A percentile compares a stretch with the other conserved stretches of the same genome.
Evolutionary conservation across 2,797 vertebrate genomes (phyloP).

Genomic region (Acrocephalus scirpaceus): DNA sequence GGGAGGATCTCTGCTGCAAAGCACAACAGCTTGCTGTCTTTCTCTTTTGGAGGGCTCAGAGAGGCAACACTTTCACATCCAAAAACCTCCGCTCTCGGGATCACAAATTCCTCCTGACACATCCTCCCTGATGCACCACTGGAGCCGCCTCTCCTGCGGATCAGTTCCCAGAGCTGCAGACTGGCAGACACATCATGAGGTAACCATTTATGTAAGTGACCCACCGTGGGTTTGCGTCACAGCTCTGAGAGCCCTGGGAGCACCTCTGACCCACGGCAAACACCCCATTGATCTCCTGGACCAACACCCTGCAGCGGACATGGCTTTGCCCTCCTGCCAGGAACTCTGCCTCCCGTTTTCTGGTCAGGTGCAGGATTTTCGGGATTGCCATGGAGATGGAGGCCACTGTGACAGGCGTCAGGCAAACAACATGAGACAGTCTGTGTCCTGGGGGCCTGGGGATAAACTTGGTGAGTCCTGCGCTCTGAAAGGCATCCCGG

Average conservation of each 20-base stretch:
- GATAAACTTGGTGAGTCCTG: fast-evolving
- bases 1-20: not conserved
- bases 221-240: fast-evolving
- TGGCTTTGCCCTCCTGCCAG: not conserved
- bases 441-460: not conserved
- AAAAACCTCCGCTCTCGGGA: not conserved
- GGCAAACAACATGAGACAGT: not conserved
- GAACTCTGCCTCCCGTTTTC: not conserved
- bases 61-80: not conserved
- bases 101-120: not conserved
- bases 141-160: fast-evolving
- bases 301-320: fast-evolving
- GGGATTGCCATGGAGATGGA: not conserved
- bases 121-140: fast-evolving
- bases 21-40: not conserved
- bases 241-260: not conserved
- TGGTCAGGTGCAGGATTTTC: not conserved
- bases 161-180: not conserved
- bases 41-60: not conserved
- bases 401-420: not conserved
- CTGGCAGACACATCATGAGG: not conserved
- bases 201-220: not conserved
- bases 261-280: not conserved
- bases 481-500: not conserved
- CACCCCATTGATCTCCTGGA: fast-evolving